These are phyloP conservation scores for Lepidocyrtoides sp. DNA, from an alignment of 2,888 invertebrate genomes.

Conservation along the genomic window DNA sequence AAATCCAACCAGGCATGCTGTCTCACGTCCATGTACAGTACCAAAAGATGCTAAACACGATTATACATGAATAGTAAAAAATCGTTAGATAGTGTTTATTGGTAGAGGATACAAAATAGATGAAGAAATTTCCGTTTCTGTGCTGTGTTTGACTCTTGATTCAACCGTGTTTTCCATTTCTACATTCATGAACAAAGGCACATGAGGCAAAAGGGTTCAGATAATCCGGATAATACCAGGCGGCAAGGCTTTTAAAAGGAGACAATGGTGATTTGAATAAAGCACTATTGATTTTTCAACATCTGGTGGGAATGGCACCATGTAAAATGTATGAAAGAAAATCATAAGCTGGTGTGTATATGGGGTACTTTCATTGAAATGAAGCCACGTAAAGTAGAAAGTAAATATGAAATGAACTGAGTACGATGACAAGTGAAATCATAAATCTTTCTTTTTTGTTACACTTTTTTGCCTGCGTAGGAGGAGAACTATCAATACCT, in stretches of 20 bases:
- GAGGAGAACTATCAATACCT: conserved; percentile 86
- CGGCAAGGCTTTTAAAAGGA: conserved; percentile 21
- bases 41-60: too few relatives aligned
- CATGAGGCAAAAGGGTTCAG: background rate
- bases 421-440: background rate
- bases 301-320: conserved; percentile 9
- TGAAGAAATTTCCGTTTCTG: too few relatives aligned
- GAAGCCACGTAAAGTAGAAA: background rate
- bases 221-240: background rate
- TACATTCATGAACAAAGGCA: too few relatives aligned
- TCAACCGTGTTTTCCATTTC: too few relatives aligned
- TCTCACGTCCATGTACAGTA: too few relatives aligned
- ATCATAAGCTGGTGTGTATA: background rate
- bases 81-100: too few relatives aligned
- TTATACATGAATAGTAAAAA: too few relatives aligned
- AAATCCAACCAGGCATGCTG: too few relatives aligned
- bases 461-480: conserved; percentile 52
- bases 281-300: conserved; percentile 43
- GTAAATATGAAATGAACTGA: background rate
- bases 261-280: conserved; percentile 41
- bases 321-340: background rate
- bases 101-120: too few relatives aligned
- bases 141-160: too few relatives aligned
- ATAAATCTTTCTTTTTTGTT: background rate
- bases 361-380: conserved; percentile 13